Conservation (phyloP, 2,888 invertebrate species). For the Orchestes rusci region DNA sequence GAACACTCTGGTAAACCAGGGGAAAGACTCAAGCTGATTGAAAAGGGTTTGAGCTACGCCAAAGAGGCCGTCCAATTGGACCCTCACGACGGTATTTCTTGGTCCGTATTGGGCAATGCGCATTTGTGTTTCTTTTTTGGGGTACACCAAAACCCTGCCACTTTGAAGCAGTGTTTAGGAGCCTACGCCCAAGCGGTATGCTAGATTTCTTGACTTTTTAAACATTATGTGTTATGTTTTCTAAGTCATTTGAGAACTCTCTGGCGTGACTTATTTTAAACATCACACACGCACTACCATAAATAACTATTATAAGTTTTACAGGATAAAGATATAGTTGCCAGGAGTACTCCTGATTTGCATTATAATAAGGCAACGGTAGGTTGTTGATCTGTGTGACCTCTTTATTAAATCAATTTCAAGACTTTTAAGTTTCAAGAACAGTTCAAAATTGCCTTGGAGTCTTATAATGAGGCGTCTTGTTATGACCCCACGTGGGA, state of each 20-base stretch:
- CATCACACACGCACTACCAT: too few species aligned
- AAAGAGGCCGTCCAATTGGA: slow-evolving; percentile 77
- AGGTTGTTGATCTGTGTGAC: slow-evolving; percentile 40
- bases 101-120: slow-evolving; percentile 80
- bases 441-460: slow-evolving; percentile 61
- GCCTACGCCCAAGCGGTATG: slow-evolving; percentile 76
- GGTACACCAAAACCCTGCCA: slow-evolving; percentile 62
- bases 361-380: slow-evolving; percentile 81
- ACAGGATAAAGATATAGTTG: slow-evolving; percentile 65
- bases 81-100: slow-evolving; percentile 70
- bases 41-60: slow-evolving; percentile 68
- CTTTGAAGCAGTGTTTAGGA: slow-evolving; percentile 65
- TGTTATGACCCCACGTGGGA: slow-evolving; percentile 72
- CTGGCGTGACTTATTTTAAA: too few species aligned
- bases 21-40: slow-evolving; percentile 54
- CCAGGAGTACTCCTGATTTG: slow-evolving; percentile 68
- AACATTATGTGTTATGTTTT: neutral
- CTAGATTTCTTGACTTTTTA: slow-evolving; percentile 36
- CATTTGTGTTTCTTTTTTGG: slow-evolving; percentile 75
- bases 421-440: slow-evolving; percentile 76
- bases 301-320: slow-evolving; percentile 28
- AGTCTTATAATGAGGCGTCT: slow-evolving; percentile 60
- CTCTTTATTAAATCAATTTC: slow-evolving; percentile 24
- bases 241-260: too few species aligned
- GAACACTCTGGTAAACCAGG: slow-evolving; percentile 47